Conservation (phyloP, 2,113 vertebrate species). For the Anthoscopus minutus region DNA sequence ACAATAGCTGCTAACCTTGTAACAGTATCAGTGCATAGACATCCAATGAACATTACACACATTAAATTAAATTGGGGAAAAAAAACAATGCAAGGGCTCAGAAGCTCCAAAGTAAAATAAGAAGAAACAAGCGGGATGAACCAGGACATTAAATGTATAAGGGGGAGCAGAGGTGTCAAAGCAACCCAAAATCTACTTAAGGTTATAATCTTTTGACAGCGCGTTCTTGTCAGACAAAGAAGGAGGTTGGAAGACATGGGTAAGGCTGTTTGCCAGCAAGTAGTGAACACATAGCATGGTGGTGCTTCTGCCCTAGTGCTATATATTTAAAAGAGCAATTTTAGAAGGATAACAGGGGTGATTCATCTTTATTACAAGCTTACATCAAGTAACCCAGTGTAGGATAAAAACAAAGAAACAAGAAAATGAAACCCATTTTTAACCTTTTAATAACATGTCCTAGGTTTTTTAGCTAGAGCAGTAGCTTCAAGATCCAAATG, state of each 20-base stretch:
- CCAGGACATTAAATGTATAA: neutral
- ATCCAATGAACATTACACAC: neutral
- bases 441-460: neutral
- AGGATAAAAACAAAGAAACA: neutral
- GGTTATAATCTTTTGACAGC: neutral
- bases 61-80: neutral
- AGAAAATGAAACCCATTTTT: neutral
- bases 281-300: neutral
- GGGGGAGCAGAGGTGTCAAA: neutral
- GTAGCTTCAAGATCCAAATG: neutral
- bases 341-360: neutral
- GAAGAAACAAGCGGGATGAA: neutral
- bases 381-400: neutral
- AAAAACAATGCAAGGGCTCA: neutral
- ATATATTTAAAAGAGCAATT: neutral
- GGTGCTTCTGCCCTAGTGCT: neutral
- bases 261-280: neutral
- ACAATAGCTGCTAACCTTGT: neutral
- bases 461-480: neutral
- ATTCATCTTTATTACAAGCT: neutral
- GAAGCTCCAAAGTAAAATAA: neutral
- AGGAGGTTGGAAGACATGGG: neutral
- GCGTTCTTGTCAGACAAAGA: neutral
- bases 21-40: neutral
- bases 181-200: neutral